These are phyloP conservation scores for Setipinna tenuifilis DNA, from an alignment of 2,797 vertebrate species.

Conservation along the genomic window DNA sequence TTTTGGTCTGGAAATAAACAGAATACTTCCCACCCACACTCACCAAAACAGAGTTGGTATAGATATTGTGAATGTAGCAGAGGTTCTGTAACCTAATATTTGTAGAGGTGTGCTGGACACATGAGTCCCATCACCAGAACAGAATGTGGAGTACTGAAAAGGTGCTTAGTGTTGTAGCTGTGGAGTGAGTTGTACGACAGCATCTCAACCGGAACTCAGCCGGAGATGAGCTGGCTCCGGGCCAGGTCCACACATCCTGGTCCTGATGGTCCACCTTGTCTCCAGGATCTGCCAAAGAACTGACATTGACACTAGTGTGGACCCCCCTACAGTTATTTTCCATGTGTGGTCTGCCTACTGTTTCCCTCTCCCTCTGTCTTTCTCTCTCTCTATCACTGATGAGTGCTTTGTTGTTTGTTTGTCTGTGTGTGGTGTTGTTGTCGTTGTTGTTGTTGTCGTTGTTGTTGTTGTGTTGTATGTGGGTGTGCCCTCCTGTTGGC, in stretches of 20 bases:
- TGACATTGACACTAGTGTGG: background rate
- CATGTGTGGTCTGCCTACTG: background rate
- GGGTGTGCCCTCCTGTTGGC: background rate
- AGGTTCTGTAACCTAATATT: background rate
- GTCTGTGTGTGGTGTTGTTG: background rate
- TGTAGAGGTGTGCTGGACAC: background rate
- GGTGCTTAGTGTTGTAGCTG: background rate
- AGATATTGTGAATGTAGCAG: background rate
- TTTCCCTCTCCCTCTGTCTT: constrained; percentile 11
- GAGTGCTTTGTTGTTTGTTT: constrained; percentile 15
- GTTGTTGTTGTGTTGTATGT: background rate
- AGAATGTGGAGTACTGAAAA: background rate
- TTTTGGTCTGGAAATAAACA: background rate
- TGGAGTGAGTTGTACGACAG: background rate
- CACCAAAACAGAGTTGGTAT: background rate
- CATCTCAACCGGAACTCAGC: background rate
- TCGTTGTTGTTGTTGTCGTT: background rate
- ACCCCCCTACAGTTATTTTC: background rate
- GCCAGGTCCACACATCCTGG: background rate
- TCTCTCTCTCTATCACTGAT: background rate
- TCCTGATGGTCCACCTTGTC: background rate
- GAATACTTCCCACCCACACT: background rate
- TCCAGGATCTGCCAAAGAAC: background rate
- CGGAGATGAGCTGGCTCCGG: background rate
- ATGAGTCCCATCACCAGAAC: background rate